A percentile compares a stretch with the other conserved stretches of the same genome.
phyloP scores from a whole-genome alignment of 2,113 vertebrate genomes.

The Apistogramma diplotaenia region DNA sequence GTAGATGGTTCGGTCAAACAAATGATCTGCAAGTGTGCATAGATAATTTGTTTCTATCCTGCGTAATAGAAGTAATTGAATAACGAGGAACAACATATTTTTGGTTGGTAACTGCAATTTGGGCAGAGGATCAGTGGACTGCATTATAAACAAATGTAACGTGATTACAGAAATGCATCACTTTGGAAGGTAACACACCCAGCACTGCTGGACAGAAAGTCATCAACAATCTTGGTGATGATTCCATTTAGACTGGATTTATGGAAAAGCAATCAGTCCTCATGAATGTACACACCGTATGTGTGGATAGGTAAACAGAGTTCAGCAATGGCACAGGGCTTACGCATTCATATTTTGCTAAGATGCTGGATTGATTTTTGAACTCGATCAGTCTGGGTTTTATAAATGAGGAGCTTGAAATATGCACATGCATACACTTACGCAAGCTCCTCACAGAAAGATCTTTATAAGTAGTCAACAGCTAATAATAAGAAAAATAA shows the following conservation, averaged over 20 bases:
- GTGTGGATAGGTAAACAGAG: neutral
- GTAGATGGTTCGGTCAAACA: neutral
- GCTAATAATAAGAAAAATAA: constrained; percentile 11
- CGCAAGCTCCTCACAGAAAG: neutral
- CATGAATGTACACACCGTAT: neutral
- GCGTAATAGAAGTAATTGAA: neutral
- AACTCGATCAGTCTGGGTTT: neutral
- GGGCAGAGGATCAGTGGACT: neutral
- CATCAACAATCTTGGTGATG: neutral
- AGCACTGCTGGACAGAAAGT: no score
- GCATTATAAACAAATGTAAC: neutral
- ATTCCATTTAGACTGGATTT: neutral
- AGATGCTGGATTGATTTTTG: neutral
- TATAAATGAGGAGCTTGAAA: neutral
- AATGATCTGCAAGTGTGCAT: neutral
- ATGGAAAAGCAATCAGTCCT: neutral
- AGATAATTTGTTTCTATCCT: neutral
- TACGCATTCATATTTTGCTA: neutral
- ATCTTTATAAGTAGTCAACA: neutral
- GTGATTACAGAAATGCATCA: neutral
- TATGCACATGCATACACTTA: neutral
- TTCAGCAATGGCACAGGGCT: neutral
- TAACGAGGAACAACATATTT: neutral
- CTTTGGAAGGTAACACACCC: neutral
- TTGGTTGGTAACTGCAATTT: neutral